A percentile compares a stretch with the other conserved stretches of the same genome.
Evolutionary conservation across 1,140 invertebrate genomes (phyloP).

Genomic region (Cylas formicarius): DNA sequence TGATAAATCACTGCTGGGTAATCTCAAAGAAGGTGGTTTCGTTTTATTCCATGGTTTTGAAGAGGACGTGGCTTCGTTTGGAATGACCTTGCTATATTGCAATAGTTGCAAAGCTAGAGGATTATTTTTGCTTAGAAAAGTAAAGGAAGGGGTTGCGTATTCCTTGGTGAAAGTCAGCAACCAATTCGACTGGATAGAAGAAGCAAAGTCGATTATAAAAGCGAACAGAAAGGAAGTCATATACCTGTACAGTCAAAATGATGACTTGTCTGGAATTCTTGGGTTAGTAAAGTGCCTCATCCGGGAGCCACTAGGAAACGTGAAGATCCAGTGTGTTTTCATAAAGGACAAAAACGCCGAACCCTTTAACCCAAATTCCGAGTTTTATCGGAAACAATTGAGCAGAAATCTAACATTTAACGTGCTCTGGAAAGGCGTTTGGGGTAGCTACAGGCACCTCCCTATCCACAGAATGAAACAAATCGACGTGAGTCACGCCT

Average conservation of each 20-base stretch:
- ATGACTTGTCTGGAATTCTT: constrained; percentile 67
- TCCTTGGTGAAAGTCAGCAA: constrained; percentile 55
- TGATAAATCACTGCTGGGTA: neutral
- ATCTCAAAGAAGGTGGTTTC: constrained; percentile 6
- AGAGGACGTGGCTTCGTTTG: neutral
- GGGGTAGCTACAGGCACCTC: constrained; percentile 52
- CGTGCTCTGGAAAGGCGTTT: constrained; percentile 52
- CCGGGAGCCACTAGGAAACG: constrained; percentile 56
- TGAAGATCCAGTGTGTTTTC: constrained; percentile 59
- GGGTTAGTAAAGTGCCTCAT: constrained; percentile 85
- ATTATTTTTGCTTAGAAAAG: neutral
- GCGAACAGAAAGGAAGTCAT: constrained; percentile 54
- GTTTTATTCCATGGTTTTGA: constrained; percentile 4
- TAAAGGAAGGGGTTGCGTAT: constrained; percentile 19
- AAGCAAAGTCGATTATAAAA: constrained; percentile 59
- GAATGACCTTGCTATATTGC: neutral
- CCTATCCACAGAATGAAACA: constrained; percentile 2
- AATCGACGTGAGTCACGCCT: constrained; percentile 44
- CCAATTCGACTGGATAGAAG: constrained; percentile 73
- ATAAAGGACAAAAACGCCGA: constrained; percentile 54
- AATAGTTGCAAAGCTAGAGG: neutral
- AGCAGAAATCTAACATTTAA: constrained; percentile 60
- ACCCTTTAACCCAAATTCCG: constrained; percentile 53
- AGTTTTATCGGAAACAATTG: constrained; percentile 54
- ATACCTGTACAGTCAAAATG: constrained; percentile 59